Evolutionary conservation across 2,888 invertebrate species (phyloP).

Genomic region (Patella ulyssiponensis): DNA sequence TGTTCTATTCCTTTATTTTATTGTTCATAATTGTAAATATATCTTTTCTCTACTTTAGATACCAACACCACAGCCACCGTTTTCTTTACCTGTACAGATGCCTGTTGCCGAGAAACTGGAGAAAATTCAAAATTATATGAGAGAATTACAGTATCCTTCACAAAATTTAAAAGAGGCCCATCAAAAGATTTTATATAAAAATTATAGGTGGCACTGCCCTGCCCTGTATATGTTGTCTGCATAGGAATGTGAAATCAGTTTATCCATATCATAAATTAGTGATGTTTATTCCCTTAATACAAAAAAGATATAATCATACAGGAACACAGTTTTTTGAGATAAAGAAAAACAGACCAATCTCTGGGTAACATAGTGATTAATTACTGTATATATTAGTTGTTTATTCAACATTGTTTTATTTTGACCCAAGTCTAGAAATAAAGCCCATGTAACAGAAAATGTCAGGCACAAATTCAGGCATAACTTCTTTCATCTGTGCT

Average conservation of each 20-base stretch:
- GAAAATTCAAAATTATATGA: conserved; percentile 70
- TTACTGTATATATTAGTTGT: too few relatives aligned
- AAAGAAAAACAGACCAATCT: conserved; percentile 68
- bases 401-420: too few relatives aligned
- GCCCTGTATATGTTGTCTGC: not conserved
- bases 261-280: not conserved
- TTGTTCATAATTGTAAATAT: too few relatives aligned
- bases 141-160: conserved; percentile 68
- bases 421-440: too few relatives aligned
- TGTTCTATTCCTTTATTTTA: too few relatives aligned
- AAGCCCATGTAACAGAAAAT: too few relatives aligned
- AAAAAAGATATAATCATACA: conserved; percentile 69
- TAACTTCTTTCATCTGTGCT: too few relatives aligned
- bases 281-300: not conserved
- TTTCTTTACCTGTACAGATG: conserved; percentile 50
- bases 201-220: not conserved
- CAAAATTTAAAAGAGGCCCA: not conserved
- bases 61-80: conserved; percentile 61
- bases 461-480: too few relatives aligned
- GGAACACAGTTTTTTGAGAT: conserved; percentile 73
- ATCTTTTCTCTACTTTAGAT: conserved; percentile 52
- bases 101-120: conserved; percentile 55
- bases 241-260: not conserved
- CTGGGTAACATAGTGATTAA: conserved; percentile 58
- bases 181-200: not conserved